Percentiles rank a stretch among this genome's conserved stretches.
Evolutionary conservation across 2,797 vertebrate species (phyloP).

Genomic region (Catharus ustulatus): DNA sequence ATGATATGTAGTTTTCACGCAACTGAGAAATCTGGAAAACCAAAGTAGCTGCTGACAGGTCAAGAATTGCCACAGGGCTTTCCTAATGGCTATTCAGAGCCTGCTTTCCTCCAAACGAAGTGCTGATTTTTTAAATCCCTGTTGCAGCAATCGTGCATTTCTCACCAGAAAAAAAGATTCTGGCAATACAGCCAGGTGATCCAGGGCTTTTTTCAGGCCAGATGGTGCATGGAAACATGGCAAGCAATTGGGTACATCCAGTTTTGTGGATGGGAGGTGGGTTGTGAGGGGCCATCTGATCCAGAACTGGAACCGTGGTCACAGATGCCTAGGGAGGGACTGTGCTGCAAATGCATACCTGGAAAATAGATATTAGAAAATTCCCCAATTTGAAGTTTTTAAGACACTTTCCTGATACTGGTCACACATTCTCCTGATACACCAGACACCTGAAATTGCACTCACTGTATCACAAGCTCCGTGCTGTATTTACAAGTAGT

Average conservation of each 20-base stretch:
- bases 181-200: background rate
- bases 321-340: fast-evolving
- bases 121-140: background rate
- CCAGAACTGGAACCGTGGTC: background rate
- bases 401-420: background rate
- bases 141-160: background rate
- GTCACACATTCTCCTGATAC: background rate
- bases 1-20: fast-evolving
- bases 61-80: background rate
- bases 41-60: background rate
- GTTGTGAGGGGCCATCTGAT: background rate
- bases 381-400: background rate
- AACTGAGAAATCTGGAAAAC: background rate
- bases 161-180: background rate
- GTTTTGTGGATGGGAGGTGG: background rate
- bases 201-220: background rate
- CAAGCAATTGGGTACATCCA: background rate
- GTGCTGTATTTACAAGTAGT: background rate
- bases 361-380: background rate
- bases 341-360: background rate
- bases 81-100: background rate
- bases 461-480: background rate
- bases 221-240: fast-evolving
- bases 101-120: background rate
- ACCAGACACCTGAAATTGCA: background rate